These are phyloP conservation scores for Centropus unirufus DNA, from an alignment of 2,113 vertebrate species.

Conservation along the genomic window DNA sequence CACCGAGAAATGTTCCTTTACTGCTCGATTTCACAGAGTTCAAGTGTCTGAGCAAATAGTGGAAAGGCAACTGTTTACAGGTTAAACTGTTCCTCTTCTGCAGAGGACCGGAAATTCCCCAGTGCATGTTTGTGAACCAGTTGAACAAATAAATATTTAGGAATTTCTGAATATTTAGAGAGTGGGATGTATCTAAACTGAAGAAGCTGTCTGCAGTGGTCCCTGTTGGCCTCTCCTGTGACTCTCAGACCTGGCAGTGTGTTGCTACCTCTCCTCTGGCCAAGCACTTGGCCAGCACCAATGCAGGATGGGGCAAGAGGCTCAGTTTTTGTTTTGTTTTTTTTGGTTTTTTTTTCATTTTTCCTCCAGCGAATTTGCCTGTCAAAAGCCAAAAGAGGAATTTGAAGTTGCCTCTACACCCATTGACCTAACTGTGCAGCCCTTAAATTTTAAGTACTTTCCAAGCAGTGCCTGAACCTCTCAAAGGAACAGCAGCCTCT, in stretches of 20 bases:
- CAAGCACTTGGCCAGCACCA: not conserved
- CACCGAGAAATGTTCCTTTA: not conserved
- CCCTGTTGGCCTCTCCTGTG: fast-evolving
- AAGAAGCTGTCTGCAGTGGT: not conserved
- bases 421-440: not conserved
- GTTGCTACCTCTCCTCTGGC: not conserved
- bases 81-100: not conserved
- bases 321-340: not conserved
- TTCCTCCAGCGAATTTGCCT: not conserved
- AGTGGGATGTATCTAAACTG: not conserved
- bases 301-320: fast-evolving
- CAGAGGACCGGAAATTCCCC: not conserved
- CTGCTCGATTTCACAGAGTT: not conserved
- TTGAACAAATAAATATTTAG: not conserved
- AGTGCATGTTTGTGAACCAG: not conserved
- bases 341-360: not conserved
- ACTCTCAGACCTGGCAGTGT: not conserved
- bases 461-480: not conserved
- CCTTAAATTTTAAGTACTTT: not conserved
- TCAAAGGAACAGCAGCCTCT: not conserved
- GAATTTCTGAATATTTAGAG: not conserved
- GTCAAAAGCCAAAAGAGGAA: not conserved
- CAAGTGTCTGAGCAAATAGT: not conserved
- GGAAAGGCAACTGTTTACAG: not conserved
- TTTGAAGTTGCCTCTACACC: not conserved